These are phyloP conservation scores for Eulimnadia texana DNA, from an alignment of 1,140 invertebrate species.

Conservation along the genomic window DNA sequence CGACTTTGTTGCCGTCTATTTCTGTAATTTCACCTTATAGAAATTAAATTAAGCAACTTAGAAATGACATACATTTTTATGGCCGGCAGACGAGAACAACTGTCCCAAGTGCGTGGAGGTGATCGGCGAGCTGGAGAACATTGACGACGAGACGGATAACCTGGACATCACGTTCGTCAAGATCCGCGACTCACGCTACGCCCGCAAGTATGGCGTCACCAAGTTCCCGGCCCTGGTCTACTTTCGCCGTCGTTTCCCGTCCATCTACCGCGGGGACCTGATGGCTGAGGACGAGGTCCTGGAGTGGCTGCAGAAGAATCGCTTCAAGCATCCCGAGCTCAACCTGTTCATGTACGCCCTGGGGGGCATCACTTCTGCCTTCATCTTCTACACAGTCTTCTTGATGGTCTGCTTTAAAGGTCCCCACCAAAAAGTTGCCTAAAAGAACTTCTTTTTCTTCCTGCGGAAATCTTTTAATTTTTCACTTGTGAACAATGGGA, in stretches of 20 bases:
- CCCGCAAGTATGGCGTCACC: constrained; percentile 86
- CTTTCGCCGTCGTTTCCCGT: constrained; percentile 83
- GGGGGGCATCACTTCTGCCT: constrained; percentile 65
- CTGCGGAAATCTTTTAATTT: too few species aligned
- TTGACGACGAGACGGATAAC: constrained; percentile 78
- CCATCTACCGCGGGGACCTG: constrained; percentile 79
- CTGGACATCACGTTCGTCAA: constrained; percentile 90
- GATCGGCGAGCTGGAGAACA: constrained; percentile 65
- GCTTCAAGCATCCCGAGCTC: constrained; percentile 79
- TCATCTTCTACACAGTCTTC: constrained; percentile 79
- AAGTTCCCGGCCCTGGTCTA: constrained; percentile 82
- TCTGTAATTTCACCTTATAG: constrained; percentile 50
- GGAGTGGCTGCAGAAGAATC: constrained; percentile 83
- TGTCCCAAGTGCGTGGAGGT: constrained; percentile 55
- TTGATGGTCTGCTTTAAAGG: constrained; percentile 65
- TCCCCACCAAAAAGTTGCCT: constrained; percentile 16
- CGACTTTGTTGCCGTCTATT: constrained; percentile 86
- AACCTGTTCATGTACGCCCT: constrained; percentile 90
- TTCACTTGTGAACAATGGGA: too few species aligned
- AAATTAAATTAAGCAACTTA: neutral
- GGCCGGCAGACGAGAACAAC: constrained; percentile 52
- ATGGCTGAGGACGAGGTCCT: constrained; percentile 72
- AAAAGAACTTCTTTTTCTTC: neutral
- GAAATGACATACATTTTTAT: neutral
- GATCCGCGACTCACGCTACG: constrained; percentile 80